Conservation (phyloP, 2,797 vertebrate species). For the Siniperca obscura region DNA sequence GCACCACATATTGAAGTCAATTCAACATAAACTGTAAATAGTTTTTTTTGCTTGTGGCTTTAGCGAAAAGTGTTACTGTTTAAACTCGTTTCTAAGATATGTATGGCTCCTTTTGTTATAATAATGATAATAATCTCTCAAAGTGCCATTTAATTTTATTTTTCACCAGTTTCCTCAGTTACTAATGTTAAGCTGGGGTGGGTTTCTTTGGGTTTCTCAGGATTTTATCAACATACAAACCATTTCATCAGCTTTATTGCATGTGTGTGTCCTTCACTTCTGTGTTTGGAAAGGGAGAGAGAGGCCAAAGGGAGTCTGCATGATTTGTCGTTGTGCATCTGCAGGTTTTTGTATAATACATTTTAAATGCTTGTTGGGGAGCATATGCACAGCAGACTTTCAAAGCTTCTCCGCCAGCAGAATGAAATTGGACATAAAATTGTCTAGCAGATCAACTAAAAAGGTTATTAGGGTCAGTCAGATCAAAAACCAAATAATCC, state of each 20-base stretch:
- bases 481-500: conserved; percentile 71
- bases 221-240: conserved; percentile 1
- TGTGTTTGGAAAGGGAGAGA: background rate
- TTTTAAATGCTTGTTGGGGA: conserved; percentile 15
- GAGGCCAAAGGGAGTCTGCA: background rate
- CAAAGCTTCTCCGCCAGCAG: conserved; percentile 22
- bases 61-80: background rate
- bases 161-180: background rate
- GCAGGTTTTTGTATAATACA: background rate
- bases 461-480: conserved; percentile 63
- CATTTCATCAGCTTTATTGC: conserved; percentile 15
- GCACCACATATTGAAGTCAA: conserved; percentile 6
- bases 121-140: background rate
- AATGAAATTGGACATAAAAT: conserved; percentile 46
- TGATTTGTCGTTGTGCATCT: conserved; percentile 3
- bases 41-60: background rate
- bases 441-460: conserved; percentile 46
- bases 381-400: conserved; percentile 44
- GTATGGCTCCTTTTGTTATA: background rate
- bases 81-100: background rate
- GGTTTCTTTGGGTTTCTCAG: background rate
- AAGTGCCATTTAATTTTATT: background rate
- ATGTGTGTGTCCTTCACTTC: background rate
- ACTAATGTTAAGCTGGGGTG: background rate
- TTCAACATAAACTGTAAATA: background rate